Evolutionary conservation across 2,888 invertebrate species (phyloP), one percentile per base, ranked within the genome.

Genomic region (Rhaphigaster nebulosa): DNA sequence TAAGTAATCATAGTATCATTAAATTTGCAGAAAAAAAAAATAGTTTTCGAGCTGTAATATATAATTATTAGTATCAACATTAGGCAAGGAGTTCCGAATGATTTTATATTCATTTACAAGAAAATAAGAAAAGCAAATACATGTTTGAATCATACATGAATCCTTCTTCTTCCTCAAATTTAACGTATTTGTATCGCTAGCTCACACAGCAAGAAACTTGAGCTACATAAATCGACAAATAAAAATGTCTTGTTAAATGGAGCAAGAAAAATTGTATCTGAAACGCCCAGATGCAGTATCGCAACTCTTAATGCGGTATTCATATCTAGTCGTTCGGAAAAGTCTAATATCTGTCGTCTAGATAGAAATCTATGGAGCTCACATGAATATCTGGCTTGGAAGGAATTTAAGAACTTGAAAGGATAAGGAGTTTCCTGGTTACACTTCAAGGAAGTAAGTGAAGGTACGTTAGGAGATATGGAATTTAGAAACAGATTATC

Each of bases 251-350:
- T 1, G n/a, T 84, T 84, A 84, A 84, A 84, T 84, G 84, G 84
- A 84, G 84, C 84, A 23, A n/a, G 2, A 1, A n/a, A 84, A 84
- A 84, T 84, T 84, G 84, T 84, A 84, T 84, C 84, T 15, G 84
- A 84, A 84, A 84, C 84, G 84, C 84, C 12, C n/a, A 84, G 84
- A 84, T 84, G 84, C 45, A 84, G 84, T 84, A 41, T 45, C 4
- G 38, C 13, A n/a, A 84, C 84, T 84, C 26, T 50, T 41, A 80
- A 84, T 45, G 45, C 84, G 45, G n/a, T 20, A 84, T 84, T 84
- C 45, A n/a, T 34, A 41, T n/a, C 84, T n/a, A 84, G 41, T 84
- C 45, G 45, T 84, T 84, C 45, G 84, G 84, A 84, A 84, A 84
- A 84, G 45, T 41, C 45, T 50, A 45, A 84, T 50, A 84, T 45